These are phyloP conservation scores for Vanacampus margaritifer DNA, from an alignment of 2,113 vertebrate species.

Conservation along the genomic window DNA sequence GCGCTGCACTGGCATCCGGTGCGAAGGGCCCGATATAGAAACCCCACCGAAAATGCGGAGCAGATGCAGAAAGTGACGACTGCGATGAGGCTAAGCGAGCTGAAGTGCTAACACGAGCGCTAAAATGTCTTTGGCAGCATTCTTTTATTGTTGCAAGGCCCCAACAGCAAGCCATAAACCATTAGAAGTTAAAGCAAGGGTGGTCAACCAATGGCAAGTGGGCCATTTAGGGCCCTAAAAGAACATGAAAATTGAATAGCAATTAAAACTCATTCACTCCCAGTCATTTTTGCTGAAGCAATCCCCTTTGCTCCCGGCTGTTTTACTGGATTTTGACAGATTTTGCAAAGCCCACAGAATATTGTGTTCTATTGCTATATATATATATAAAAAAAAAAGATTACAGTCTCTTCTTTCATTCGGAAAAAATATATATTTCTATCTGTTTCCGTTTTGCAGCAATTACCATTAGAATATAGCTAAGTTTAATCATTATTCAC, in stretches of 20 bases:
- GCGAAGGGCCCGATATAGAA: constrained; percentile 81
- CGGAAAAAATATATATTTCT: too few relatives aligned
- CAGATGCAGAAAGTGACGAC: constrained; percentile 70
- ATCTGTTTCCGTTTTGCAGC: too few relatives aligned
- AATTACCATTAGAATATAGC: too few relatives aligned
- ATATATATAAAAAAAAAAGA: too few relatives aligned
- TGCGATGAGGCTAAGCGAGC: not conserved
- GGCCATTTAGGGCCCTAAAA: not conserved
- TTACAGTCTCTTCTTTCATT: too few relatives aligned
- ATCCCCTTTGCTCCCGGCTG: too few relatives aligned
- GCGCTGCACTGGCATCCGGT: constrained; percentile 78
- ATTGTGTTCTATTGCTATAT: too few relatives aligned
- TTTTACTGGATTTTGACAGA: too few relatives aligned
- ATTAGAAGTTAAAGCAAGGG: not conserved
- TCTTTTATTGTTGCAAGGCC: not conserved
- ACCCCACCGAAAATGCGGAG: constrained; percentile 50
- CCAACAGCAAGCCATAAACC: not conserved
- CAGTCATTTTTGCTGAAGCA: too few relatives aligned
- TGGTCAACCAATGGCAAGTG: not conserved
- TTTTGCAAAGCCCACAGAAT: too few relatives aligned
- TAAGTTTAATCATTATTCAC: too few relatives aligned
- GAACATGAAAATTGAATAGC: not conserved
- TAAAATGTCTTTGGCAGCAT: not conserved
- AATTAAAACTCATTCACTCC: too few relatives aligned
- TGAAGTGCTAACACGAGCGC: not conserved